Base-by-base conservation (phyloP, 2,113 vertebrate species). In the Cricetomys ansorgei region DNA sequence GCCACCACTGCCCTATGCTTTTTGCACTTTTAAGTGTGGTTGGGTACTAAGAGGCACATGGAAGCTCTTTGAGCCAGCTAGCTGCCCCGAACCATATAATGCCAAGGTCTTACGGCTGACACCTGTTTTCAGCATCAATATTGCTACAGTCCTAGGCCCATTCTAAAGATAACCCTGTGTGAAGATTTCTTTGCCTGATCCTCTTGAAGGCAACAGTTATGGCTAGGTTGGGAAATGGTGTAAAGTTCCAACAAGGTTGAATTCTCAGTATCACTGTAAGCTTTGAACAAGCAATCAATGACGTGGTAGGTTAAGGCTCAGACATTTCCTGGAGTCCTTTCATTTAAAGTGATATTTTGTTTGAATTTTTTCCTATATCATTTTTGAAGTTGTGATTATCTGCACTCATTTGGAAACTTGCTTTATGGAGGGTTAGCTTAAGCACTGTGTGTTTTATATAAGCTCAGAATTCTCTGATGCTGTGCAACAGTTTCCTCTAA, bases 1-100 rank as follows among this genome's bases (percentile, higher is more conserved):
- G n/a, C n/a, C n/a, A n/a, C n/a, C n/a, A n/a, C n/a, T n/a, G n/a
- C n/a, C n/a, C n/a, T n/a, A n/a, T 62, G 65, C 29, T 92, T 93
- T 95, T 73, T 64, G 72, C 11, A 67, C 1, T 93, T 91, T 88
- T 81, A 91, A 95, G 59, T 72, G 6, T 79, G 12, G 37, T 88
- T 88, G 29, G 19, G 45, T 79, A 62, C 91, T 64, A 95, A 95
- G 37, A 45, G 76, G 94, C 25, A 96, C 48, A 69, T 89, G 43
- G 69, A 87, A 89, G 34, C 45, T 43, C 73, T 96, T 86, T 75
- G 69, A 87, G 65, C 5, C 59, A 81, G 27, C n/a, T 73, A 86
- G 15, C 21, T 96, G 12, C 75, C 6, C 25, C 62, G 7, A 65
- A 25, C 64, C 53, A 89, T 53, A 67, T 27, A 67, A 79, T 25